A percentile compares a stretch with the other conserved stretches of the same genome.
Evolutionary conservation across 2,888 invertebrate genomes (phyloP).

Genomic region (Scaptomyza reducta): DNA sequence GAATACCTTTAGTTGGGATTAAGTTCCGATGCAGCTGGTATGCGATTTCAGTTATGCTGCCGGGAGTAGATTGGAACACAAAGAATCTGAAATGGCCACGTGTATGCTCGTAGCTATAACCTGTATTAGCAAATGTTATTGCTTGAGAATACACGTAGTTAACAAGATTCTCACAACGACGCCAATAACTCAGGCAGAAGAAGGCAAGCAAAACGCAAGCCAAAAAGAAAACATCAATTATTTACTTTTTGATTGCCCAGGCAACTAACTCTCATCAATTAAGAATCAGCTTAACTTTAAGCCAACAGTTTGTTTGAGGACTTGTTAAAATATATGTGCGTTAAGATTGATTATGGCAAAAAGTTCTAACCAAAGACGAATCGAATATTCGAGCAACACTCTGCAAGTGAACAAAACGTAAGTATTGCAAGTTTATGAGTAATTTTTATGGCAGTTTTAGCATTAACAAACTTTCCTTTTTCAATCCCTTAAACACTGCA

Average conservation of each 20-base stretch:
- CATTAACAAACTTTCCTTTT: conserved; percentile 34
- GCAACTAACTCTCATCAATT: conserved; percentile 47
- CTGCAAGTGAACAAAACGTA: conserved; percentile 15
- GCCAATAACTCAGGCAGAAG: conserved; percentile 25
- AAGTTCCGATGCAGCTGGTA: conserved; percentile 11
- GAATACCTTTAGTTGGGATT: conserved; percentile 25
- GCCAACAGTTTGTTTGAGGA: conserved; percentile 36
- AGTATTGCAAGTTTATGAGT: conserved; percentile 15
- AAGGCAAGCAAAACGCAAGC: neutral
- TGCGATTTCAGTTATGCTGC: conserved; percentile 21
- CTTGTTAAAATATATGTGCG: conserved; percentile 33
- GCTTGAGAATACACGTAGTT: conserved; percentile 99
- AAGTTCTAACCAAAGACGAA: conserved; percentile 18
- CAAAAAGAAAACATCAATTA: conserved; percentile 36
- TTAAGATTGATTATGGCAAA: conserved; percentile 44
- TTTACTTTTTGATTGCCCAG: conserved; percentile 21
- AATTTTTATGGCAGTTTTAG: conserved; percentile 30
- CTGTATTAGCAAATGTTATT: conserved; percentile 97
- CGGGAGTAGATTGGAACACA: conserved; percentile 8
- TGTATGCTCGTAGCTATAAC: conserved; percentile 99
- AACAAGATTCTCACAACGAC: conserved; percentile 87
- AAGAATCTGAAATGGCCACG: conserved; percentile 93
- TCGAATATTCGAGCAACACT: conserved; percentile 1
- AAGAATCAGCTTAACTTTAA: conserved; percentile 34
- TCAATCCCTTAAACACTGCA: conserved; percentile 2